These are phyloP conservation scores for Nephrocerus scutellatus DNA, from an alignment of 2,888 invertebrate species.

Conservation along the genomic window DNA sequence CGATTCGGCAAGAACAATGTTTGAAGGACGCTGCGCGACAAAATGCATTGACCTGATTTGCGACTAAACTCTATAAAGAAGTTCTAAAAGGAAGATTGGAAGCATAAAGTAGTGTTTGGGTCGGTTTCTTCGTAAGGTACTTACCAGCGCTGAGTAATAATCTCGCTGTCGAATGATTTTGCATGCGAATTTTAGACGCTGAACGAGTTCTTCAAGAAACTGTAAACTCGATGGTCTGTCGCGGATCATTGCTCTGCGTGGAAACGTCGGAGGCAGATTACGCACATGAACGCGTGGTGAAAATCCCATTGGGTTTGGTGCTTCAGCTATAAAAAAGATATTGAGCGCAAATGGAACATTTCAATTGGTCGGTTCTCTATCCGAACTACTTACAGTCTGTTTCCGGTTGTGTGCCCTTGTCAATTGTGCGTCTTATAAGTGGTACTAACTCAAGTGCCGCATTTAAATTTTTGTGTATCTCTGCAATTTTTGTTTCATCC, in stretches of 20 bases:
- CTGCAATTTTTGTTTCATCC: slow-evolving; percentile 54
- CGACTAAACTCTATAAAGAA: slow-evolving; percentile 91
- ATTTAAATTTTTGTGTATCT: slow-evolving; percentile 73
- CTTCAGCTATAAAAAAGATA: slow-evolving; percentile 49
- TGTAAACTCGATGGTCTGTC: slow-evolving; percentile 58
- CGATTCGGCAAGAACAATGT: slow-evolving; percentile 59
- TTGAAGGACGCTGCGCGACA: slow-evolving; percentile 85
- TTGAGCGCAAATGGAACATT: not conserved
- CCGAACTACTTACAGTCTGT: slow-evolving; percentile 35
- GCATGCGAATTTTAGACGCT: slow-evolving; percentile 71
- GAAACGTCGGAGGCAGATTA: slow-evolving; percentile 95
- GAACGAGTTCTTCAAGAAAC: slow-evolving; percentile 76
- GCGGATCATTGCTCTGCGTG: slow-evolving; percentile 89
- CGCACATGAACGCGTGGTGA: slow-evolving; percentile 94
- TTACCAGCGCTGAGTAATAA: slow-evolving; percentile 76
- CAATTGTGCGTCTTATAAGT: slow-evolving; percentile 67
- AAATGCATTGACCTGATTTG: slow-evolving; percentile 76
- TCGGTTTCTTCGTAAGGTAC: slow-evolving; percentile 18
- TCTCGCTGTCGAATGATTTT: slow-evolving; percentile 71
- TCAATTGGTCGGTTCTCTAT: not conserved
- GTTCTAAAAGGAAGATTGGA: slow-evolving; percentile 55
- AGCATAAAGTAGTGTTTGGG: not conserved
- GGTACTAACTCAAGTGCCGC: slow-evolving; percentile 78
- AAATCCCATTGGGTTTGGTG: slow-evolving; percentile 83
- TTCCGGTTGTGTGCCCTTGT: slow-evolving; percentile 64